Evolutionary conservation across 1,140 invertebrate species (phyloP).

Genomic region (Mactra quadrangularis): DNA sequence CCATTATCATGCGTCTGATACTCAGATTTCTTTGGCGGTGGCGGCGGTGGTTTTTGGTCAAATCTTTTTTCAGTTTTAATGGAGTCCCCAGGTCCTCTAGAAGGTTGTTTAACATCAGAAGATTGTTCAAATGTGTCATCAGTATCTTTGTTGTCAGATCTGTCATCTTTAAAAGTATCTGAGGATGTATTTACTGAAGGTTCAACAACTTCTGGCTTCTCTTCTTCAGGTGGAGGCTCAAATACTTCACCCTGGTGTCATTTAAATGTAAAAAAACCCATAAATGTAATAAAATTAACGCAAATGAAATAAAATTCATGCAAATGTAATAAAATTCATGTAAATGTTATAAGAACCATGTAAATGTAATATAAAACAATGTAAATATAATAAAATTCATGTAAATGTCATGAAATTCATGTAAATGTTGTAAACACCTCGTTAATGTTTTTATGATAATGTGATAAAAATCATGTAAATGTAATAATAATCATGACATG

Average conservation of each 20-base stretch:
- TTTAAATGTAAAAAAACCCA: no score
- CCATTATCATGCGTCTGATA: no score
- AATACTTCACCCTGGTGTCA: constrained; percentile 59
- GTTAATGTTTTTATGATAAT: no score
- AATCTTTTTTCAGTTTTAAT: background rate
- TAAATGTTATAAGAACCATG: no score
- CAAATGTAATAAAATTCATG: no score
- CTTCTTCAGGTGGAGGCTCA: constrained; percentile 52
- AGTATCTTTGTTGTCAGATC: background rate
- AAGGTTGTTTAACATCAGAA: background rate
- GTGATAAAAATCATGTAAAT: no score
- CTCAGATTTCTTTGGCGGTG: background rate
- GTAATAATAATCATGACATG: no score
- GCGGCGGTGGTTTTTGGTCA: background rate
- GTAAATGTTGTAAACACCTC: no score
- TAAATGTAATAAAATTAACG: background rate
- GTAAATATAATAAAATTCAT: no score
- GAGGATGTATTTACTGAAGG: background rate
- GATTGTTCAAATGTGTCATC: background rate
- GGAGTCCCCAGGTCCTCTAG: background rate
- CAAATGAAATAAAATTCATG: background rate
- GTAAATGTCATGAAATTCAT: no score
- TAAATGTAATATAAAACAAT: no score
- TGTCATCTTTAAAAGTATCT: background rate
- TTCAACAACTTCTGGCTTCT: constrained; percentile 9